These are phyloP conservation scores for Amazona guildingii DNA, from an alignment of 2,113 vertebrate genomes.

Conservation along the genomic window DNA sequence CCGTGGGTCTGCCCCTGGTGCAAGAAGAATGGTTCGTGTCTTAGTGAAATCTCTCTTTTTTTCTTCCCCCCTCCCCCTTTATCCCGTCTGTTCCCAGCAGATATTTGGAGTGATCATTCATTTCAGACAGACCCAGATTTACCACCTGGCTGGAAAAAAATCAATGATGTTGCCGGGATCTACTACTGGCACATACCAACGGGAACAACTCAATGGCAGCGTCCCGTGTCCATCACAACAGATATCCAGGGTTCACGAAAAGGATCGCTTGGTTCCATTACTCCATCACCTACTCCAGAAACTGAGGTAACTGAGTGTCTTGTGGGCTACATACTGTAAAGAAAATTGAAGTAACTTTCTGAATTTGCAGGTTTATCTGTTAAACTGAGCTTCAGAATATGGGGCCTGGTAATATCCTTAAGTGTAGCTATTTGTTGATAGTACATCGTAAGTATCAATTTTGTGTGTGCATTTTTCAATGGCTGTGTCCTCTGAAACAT, in stretches of 20 bases:
- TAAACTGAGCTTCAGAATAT: slow-evolving; percentile 8
- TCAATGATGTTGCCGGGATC: slow-evolving; percentile 87
- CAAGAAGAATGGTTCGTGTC: not conserved
- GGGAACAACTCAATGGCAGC: slow-evolving; percentile 91
- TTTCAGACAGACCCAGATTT: slow-evolving; percentile 94
- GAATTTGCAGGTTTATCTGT: not conserved
- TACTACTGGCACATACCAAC: slow-evolving; percentile 97
- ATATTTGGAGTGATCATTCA: slow-evolving; percentile 89
- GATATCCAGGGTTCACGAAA: slow-evolving; percentile 79
- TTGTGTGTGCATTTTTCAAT: not conserved
- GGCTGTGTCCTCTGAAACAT: not conserved
- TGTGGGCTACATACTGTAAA: not conserved
- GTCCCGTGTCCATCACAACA: slow-evolving; percentile 76
- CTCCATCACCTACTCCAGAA: slow-evolving; percentile 91
- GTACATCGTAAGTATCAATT: not conserved
- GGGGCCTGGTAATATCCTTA: not conserved
- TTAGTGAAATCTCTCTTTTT: not conserved
- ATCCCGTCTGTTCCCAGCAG: slow-evolving; percentile 69
- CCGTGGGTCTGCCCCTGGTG: not conserved
- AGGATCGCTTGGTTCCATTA: slow-evolving; percentile 88
- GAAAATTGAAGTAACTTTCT: slow-evolving; percentile 2
- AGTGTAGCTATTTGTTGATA: not conserved
- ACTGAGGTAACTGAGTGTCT: slow-evolving; percentile 80
- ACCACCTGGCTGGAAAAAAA: slow-evolving; percentile 93
- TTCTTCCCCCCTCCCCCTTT: not conserved